Evolutionary conservation across 2,797 vertebrate species (phyloP), one percentile per base, ranked within the genome.

Genomic region (Argyrosomus regius): DNA sequence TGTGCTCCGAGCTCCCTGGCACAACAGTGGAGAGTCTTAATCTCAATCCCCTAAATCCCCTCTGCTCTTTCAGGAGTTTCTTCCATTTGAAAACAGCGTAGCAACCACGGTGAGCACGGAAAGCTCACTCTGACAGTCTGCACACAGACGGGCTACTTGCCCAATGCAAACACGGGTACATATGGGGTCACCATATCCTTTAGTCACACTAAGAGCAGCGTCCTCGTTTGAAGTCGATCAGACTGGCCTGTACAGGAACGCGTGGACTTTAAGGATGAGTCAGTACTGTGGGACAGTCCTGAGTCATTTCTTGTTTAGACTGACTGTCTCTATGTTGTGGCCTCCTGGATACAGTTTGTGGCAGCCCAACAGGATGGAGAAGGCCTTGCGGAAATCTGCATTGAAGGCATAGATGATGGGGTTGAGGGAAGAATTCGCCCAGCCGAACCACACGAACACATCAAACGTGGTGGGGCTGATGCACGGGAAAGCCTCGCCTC

Each of bases 341-440:
- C 93, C 95, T 1, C 96, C 77, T 17, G 97, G 97, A 90, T 97
- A 96, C 72, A 98, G 94, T 93, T 94, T 96, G 93, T 98, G 97
- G 94, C 98, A 99, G 91, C 98, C 97, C 87, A 99, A 93, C 86
- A 99, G 97, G 75, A 96, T 96, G 18, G 97, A 98, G 89, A 99
- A 99, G 3, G 98, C 98, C 93, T 97, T 97, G 83, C 98, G 97
- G 90, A 99, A 99, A 93, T 99, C 98, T 3, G 97, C 98, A 50
- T 99, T 99, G 91, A 99, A 99, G 93, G 98, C 98, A 81, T 99
- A 99, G 91, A 99, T 99, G 87, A 99, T 98, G 88, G 98, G 98
- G 91, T 99, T 99, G 87, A 99, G 95, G 65, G 98, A 99, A 48
- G 98, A 99, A 90, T 99, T 99, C 14, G 98, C 98, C 98, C 98